phyloP scores from a whole-genome alignment of 2,113 vertebrate species.

The Rhinolophus ferrumequinum region DNA sequence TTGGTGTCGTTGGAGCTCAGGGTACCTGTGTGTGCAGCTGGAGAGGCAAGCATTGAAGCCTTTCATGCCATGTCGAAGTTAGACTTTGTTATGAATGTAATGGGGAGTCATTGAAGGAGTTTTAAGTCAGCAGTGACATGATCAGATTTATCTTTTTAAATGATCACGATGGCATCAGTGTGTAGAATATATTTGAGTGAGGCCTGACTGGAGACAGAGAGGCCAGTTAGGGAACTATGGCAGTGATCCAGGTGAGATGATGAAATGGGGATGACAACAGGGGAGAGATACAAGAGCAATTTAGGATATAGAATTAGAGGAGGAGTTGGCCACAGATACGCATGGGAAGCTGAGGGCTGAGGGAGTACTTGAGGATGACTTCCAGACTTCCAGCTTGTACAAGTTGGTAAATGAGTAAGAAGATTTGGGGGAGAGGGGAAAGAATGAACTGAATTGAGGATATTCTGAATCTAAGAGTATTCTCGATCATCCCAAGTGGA shows the following conservation, averaged over 20 bases:
- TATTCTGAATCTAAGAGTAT: neutral
- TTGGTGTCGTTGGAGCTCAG: neutral
- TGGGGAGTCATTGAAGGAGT: slow-evolving; percentile 67
- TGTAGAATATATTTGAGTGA: slow-evolving; percentile 52
- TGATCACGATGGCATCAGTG: slow-evolving; percentile 63
- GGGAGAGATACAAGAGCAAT: slow-evolving; percentile 74
- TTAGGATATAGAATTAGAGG: slow-evolving; percentile 70
- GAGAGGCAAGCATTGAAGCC: neutral
- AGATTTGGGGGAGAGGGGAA: neutral
- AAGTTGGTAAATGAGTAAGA: neutral
- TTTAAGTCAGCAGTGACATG: slow-evolving; percentile 72
- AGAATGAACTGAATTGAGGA: neutral
- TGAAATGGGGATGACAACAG: slow-evolving; percentile 71
- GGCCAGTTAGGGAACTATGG: slow-evolving; percentile 56
- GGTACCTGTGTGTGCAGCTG: neutral
- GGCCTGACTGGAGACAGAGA: slow-evolving; percentile 63
- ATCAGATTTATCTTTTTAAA: slow-evolving; percentile 77
- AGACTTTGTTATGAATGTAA: slow-evolving; percentile 55
- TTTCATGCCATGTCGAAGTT: neutral
- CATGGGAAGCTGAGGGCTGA: neutral
- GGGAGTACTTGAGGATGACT: neutral
- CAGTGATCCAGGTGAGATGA: slow-evolving; percentile 73
- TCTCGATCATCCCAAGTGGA: neutral
- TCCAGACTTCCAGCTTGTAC: neutral
- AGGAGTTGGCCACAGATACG: slow-evolving; percentile 14